Evolutionary conservation across 2,888 invertebrate species (phyloP).

Genomic region (Odontocolon sp.): DNA sequence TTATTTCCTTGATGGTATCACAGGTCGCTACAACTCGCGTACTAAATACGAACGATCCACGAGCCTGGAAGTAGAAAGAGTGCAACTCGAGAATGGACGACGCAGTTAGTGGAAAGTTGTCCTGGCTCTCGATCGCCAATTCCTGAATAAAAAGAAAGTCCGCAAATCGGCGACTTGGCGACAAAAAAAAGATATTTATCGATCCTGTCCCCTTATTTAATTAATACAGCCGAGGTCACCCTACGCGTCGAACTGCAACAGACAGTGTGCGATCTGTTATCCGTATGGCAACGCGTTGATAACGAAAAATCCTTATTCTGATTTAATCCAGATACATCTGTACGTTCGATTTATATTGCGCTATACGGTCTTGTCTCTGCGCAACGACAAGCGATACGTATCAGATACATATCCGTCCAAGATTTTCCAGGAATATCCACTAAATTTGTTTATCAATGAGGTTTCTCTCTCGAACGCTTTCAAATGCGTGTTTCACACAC

Average conservation of each 20-base stretch:
- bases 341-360: neutral
- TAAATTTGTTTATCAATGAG: slow-evolving; percentile 38
- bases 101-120: slow-evolving; percentile 52
- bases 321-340: slow-evolving; percentile 1
- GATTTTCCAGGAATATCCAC: neutral
- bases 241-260: no score
- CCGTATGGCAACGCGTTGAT: slow-evolving; percentile 1
- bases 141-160: slow-evolving; percentile 51
- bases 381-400: neutral
- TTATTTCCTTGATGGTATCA: no score
- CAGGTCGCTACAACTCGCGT: no score
- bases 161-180: neutral
- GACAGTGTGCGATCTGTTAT: no score
- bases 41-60: slow-evolving; percentile 24
- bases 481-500: no score
- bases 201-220: no score
- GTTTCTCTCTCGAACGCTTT: neutral
- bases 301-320: slow-evolving; percentile 12
- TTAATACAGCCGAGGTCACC: no score
- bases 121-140: slow-evolving; percentile 32
- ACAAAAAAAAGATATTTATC: slow-evolving; percentile 1
- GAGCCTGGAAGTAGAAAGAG: slow-evolving; percentile 47
- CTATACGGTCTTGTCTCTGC: neutral
- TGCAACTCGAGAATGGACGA: slow-evolving; percentile 26
- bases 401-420: neutral